These are phyloP conservation scores for Sardinella longiceps DNA, from an alignment of 2,797 vertebrate species.

Conservation along the genomic window DNA sequence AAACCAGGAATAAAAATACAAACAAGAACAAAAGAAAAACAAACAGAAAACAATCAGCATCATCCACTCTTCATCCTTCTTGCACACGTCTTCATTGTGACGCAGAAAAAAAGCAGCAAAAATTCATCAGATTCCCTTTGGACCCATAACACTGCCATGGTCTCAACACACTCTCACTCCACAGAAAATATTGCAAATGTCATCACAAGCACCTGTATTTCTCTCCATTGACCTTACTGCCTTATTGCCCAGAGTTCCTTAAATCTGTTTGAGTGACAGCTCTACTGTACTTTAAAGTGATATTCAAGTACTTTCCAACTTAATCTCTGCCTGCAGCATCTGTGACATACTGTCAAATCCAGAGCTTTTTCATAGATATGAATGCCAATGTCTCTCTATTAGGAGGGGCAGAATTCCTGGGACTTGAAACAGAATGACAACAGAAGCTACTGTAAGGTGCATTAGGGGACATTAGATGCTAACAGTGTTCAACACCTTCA, in stretches of 20 bases:
- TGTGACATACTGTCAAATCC: conserved; percentile 30
- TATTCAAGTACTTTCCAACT: conserved; percentile 33
- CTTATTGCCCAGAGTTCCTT: conserved; percentile 56
- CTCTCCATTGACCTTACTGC: conserved; percentile 53
- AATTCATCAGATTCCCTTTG: conserved; percentile 74
- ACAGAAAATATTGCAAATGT: conserved; percentile 62
- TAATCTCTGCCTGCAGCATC: conserved; percentile 65
- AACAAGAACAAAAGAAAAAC: not conserved
- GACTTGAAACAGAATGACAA: not conserved
- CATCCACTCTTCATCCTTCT: conserved; percentile 63
- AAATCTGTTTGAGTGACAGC: not conserved
- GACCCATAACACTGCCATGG: conserved; percentile 79
- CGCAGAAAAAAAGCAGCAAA: conserved; percentile 71
- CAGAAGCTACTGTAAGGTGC: not conserved
- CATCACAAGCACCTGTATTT: conserved; percentile 56
- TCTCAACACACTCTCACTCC: conserved; percentile 63
- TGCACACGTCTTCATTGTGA: conserved; percentile 52
- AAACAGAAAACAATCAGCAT: conserved; percentile 40
- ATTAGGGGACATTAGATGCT: not conserved
- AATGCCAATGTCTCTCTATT: not conserved
- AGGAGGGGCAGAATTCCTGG: not conserved
- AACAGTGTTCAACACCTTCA: not conserved
- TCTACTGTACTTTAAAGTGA: conserved; percentile 41
- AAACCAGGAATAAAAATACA: conserved; percentile 69
- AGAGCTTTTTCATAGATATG: not conserved